Evolutionary conservation across 2,888 invertebrate species (phyloP).

Genomic region (Crioceris asparagi): DNA sequence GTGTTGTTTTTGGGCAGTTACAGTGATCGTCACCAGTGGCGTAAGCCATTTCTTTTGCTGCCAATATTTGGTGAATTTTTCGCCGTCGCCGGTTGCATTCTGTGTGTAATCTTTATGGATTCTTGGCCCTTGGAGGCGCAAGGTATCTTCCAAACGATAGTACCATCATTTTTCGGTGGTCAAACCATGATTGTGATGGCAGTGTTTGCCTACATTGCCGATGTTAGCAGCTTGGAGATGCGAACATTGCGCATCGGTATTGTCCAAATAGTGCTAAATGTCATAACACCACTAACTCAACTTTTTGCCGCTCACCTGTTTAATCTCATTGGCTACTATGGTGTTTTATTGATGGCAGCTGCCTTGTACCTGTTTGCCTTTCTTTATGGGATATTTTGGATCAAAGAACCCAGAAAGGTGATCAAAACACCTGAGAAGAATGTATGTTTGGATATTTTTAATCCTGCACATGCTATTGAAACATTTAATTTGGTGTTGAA

Average conservation of each 20-base stretch:
- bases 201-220: slow-evolving; percentile 35
- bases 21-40: slow-evolving; percentile 34
- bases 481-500: slow-evolving; percentile 30
- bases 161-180: slow-evolving; percentile 49
- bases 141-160: slow-evolving; percentile 44
- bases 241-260: slow-evolving; percentile 52
- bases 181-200: slow-evolving; percentile 39
- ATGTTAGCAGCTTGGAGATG: slow-evolving; percentile 43
- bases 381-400: slow-evolving; percentile 30
- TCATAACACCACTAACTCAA: slow-evolving; percentile 26
- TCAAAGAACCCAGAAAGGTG: slow-evolving; percentile 25
- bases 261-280: slow-evolving; percentile 36
- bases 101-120: slow-evolving; percentile 45
- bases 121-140: slow-evolving; percentile 43
- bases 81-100: slow-evolving; percentile 41
- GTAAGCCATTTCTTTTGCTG: slow-evolving; percentile 35
- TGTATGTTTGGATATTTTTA: slow-evolving; percentile 25
- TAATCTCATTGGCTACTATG: slow-evolving; percentile 26
- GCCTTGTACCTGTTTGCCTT: slow-evolving; percentile 27
- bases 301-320: slow-evolving; percentile 30
- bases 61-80: slow-evolving; percentile 36
- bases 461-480: slow-evolving; percentile 30
- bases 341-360: slow-evolving; percentile 27
- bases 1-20: slow-evolving; percentile 35
- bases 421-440: background rate